These are phyloP conservation scores for Dryadula phaetusa DNA, from an alignment of 2,888 invertebrate species.

Conservation along the genomic window DNA sequence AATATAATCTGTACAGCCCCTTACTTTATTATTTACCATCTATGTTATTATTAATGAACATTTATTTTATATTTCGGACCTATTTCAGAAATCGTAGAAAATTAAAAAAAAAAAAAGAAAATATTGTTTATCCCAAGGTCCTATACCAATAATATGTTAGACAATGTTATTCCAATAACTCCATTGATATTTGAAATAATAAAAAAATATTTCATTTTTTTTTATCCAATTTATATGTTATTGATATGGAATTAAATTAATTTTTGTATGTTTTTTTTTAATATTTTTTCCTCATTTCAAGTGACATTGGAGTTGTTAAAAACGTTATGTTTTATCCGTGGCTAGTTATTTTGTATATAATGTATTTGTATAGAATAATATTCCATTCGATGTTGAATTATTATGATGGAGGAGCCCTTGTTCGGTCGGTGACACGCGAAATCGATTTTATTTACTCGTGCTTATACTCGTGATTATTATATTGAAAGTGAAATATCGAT, in stretches of 20 bases:
- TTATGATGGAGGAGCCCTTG: constrained; percentile 1
- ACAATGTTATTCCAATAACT: background rate
- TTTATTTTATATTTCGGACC: constrained; percentile 18
- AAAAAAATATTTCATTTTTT: background rate
- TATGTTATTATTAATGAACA: background rate
- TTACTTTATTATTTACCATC: constrained; percentile 30
- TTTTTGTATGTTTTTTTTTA: background rate
- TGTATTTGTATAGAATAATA: constrained; percentile 41
- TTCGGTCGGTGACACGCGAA: constrained; percentile 9
- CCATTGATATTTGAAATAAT: background rate
- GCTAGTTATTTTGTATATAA: constrained; percentile 50
- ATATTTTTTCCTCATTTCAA: background rate
- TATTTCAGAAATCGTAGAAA: background rate
- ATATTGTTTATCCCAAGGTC: background rate
- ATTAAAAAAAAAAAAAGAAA: constrained; percentile 1
- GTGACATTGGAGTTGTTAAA: constrained; percentile 2
- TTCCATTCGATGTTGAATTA: constrained; percentile 23
- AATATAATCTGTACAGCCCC: constrained; percentile 39
- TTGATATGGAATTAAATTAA: background rate
- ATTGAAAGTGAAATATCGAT: background rate
- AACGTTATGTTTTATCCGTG: constrained; percentile 30
- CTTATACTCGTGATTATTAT: background rate
- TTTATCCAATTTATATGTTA: constrained; percentile 6
- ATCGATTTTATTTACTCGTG: background rate
- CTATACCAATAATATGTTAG: constrained; percentile 2